Conservation (phyloP, 2,888 invertebrate genomes). For the Alentia gelatinosa region DNA sequence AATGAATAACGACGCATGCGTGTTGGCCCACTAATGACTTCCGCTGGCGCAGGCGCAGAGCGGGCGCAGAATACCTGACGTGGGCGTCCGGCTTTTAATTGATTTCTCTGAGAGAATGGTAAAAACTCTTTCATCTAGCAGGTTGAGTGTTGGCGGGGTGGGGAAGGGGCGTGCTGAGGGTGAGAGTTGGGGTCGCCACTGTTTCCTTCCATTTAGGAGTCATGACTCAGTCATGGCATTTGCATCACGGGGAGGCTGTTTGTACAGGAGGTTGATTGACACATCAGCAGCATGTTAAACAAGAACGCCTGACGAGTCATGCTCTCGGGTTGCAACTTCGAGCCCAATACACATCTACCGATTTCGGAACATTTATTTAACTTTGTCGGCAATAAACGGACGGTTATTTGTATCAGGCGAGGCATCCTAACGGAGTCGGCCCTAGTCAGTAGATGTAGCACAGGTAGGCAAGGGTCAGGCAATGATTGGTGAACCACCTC, state of each 20-base stretch:
- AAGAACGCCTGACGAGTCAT: too few species aligned
- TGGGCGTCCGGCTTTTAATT: not conserved
- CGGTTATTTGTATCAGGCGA: too few species aligned
- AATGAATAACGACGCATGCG: not conserved
- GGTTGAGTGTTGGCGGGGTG: not conserved
- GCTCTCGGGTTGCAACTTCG: too few species aligned
- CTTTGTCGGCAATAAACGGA: too few species aligned
- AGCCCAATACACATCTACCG: too few species aligned
- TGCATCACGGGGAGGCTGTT: not conserved
- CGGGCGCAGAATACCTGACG: not conserved
- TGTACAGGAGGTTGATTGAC: not conserved
- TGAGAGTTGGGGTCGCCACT: not conserved
- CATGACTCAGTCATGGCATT: not conserved
- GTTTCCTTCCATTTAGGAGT: not conserved
- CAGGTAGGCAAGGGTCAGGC: too few species aligned
- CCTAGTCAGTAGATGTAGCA: too few species aligned
- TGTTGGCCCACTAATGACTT: not conserved
- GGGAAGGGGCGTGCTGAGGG: not conserved
- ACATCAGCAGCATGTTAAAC: not conserved
- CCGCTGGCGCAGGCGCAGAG: not conserved
- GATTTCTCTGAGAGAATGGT: not conserved
- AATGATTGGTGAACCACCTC: too few species aligned
- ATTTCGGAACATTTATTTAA: too few species aligned
- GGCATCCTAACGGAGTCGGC: too few species aligned
- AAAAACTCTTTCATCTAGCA: not conserved